Conservation (phyloP, 2,888 invertebrate genomes). For the Leptinotarsa tumamoca region DNA sequence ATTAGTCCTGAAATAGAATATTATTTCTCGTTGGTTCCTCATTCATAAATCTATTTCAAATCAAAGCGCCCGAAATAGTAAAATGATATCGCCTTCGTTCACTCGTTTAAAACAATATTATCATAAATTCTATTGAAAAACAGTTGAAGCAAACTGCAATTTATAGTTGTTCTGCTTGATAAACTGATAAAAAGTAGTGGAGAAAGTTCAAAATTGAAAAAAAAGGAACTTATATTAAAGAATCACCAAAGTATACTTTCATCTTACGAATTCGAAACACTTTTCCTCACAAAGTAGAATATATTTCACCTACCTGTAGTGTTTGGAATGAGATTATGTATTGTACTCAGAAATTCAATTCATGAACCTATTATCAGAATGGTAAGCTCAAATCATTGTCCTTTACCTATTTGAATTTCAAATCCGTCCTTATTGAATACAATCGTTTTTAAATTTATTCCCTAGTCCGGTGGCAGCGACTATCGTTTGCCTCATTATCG, state of each 20-base stretch:
- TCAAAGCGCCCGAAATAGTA: no score
- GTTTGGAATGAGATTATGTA: slow-evolving; percentile 13
- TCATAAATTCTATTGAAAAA: background rate
- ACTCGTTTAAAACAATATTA: background rate
- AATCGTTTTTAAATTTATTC: slow-evolving; percentile 25
- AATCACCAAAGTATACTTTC: background rate
- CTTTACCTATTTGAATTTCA: slow-evolving; percentile 35
- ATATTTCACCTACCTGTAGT: slow-evolving; percentile 24
- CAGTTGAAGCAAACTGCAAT: background rate
- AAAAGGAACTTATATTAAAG: background rate
- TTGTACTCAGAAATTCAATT: slow-evolving; percentile 16
- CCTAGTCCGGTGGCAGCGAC: slow-evolving; percentile 9
- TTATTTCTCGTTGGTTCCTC: no score
- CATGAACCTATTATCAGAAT: slow-evolving; percentile 3
- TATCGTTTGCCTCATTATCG: slow-evolving; percentile 20
- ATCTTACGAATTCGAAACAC: background rate
- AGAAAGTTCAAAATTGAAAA: background rate
- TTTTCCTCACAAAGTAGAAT: slow-evolving; percentile 13
- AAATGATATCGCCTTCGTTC: no score
- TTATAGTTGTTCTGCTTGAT: background rate
- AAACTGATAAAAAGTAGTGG: background rate
- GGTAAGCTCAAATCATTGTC: slow-evolving; percentile 27
- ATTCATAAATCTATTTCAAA: no score
- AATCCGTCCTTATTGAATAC: slow-evolving; percentile 33
- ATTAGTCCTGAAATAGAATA: no score